Percentiles rank a stretch among this genome's conserved stretches.
Evolutionary conservation across 2,113 vertebrate species (phyloP).

Genomic region (Isurus oxyrinchus): DNA sequence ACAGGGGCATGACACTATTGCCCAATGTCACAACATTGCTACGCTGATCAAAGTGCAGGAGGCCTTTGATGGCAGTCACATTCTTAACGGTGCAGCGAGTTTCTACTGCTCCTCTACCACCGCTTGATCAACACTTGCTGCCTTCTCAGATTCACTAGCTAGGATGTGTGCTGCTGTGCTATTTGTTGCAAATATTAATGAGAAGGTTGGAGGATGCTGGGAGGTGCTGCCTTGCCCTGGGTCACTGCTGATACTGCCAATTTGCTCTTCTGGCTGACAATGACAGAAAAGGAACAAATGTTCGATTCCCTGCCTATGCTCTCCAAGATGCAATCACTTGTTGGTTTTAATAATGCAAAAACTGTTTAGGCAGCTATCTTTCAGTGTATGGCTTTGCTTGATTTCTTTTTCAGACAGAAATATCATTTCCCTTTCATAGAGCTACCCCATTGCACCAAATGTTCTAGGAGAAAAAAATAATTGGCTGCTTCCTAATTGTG

Average conservation of each 20-base stretch:
- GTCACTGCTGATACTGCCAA: not conserved
- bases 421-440: not conserved
- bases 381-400: not conserved
- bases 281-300: not conserved
- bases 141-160: not conserved
- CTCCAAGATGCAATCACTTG: not conserved
- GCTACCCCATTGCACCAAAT: not conserved
- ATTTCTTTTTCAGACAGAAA: not conserved
- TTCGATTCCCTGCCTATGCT: not conserved
- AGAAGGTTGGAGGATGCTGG: not conserved
- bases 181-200: not conserved
- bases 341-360: not conserved
- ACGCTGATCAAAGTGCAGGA: not conserved
- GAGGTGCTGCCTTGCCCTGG: not conserved
- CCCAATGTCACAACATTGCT: not conserved
- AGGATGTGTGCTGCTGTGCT: too few relatives aligned
- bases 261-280: not conserved
- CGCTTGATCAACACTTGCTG: not conserved
- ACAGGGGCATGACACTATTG: not conserved
- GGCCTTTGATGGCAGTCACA: not conserved
- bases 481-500: slow-evolving; percentile 16
- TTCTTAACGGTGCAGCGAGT: not conserved
- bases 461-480: not conserved
- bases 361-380: not conserved
- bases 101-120: not conserved